Evolutionary conservation across 2,888 invertebrate genomes (phyloP).

Genomic region (Melinaea marsaeus): DNA sequence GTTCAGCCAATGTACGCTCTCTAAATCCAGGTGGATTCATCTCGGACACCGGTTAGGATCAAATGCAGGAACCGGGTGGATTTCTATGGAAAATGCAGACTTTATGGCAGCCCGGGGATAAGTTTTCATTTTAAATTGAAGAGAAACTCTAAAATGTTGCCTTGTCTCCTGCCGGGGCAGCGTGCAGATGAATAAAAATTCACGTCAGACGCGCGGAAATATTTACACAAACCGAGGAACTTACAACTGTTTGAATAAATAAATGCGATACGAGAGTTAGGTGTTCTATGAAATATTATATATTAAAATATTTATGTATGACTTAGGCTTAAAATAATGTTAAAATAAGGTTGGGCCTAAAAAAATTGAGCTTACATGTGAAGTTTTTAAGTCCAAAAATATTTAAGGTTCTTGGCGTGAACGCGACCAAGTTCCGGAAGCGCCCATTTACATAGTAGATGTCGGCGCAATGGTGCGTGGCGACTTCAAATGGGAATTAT

Average conservation of each 20-base stretch:
- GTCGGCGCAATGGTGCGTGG: slow-evolving; percentile 77
- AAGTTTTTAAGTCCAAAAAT: slow-evolving; percentile 43
- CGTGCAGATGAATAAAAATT: slow-evolving; percentile 70
- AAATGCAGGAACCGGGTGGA: slow-evolving; percentile 65
- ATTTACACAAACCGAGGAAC: slow-evolving; percentile 61
- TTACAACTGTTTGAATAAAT: slow-evolving; percentile 37
- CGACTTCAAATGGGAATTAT: slow-evolving; percentile 79
- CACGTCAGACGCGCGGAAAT: slow-evolving; percentile 65
- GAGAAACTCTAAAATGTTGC: slow-evolving; percentile 72
- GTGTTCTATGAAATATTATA: slow-evolving; percentile 6
- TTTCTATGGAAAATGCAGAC: slow-evolving; percentile 76
- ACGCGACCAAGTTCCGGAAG: slow-evolving; percentile 71
- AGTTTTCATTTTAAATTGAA: slow-evolving; percentile 77
- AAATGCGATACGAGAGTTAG: slow-evolving; percentile 29
- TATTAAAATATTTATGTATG: slow-evolving; percentile 2
- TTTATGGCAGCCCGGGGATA: slow-evolving; percentile 75
- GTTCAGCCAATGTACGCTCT: slow-evolving; percentile 56
- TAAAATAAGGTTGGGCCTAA: not conserved
- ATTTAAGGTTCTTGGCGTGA: slow-evolving; percentile 65
- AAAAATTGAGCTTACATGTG: slow-evolving; percentile 36
- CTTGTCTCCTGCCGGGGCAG: slow-evolving; percentile 65
- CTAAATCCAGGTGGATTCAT: slow-evolving; percentile 72
- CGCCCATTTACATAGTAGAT: slow-evolving; percentile 77
- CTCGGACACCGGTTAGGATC: slow-evolving; percentile 71
- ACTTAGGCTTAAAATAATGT: not conserved